Evolutionary conservation across 2,888 invertebrate genomes (phyloP).

Genomic region (Elegia similella): DNA sequence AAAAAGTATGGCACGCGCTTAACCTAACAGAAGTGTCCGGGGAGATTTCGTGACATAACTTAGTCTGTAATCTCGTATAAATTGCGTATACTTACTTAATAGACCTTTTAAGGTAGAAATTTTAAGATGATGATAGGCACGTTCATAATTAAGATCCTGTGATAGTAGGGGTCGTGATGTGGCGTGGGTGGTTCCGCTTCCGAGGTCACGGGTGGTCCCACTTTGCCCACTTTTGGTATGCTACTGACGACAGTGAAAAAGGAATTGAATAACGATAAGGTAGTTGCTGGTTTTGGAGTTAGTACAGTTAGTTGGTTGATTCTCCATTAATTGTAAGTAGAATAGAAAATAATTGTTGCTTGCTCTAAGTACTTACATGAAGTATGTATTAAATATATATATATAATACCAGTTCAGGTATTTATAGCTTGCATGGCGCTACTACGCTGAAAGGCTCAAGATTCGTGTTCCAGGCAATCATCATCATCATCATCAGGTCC

Average conservation of each 20-base stretch:
- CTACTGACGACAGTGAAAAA: conserved; percentile 39
- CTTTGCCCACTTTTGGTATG: conserved; percentile 43
- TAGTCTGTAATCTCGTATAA: conserved; percentile 69
- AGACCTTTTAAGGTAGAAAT: conserved; percentile 79
- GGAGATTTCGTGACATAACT: conserved; percentile 70
- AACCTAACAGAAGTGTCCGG: conserved; percentile 69
- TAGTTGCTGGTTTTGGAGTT: conserved; percentile 19
- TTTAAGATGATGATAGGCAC: conserved; percentile 80
- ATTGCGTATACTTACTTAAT: conserved; percentile 79
- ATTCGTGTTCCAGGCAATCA: no score
- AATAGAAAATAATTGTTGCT: no score
- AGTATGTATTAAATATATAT: no score
- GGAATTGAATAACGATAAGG: conserved; percentile 39
- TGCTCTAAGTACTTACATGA: no score
- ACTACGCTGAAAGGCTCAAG: no score
- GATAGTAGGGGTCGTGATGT: conserved; percentile 71
- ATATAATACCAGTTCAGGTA: no score
- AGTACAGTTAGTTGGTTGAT: no score
- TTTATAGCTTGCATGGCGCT: no score
- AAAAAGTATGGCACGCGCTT: conserved; percentile 19
- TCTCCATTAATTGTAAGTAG: no score
- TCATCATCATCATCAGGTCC: no score
- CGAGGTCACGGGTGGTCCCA: conserved; percentile 69
- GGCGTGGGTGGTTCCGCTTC: conserved; percentile 78
- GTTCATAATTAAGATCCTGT: conserved; percentile 77